Conservation (phyloP, 1,140 invertebrate genomes). For the Drosophila miranda region DNA sequence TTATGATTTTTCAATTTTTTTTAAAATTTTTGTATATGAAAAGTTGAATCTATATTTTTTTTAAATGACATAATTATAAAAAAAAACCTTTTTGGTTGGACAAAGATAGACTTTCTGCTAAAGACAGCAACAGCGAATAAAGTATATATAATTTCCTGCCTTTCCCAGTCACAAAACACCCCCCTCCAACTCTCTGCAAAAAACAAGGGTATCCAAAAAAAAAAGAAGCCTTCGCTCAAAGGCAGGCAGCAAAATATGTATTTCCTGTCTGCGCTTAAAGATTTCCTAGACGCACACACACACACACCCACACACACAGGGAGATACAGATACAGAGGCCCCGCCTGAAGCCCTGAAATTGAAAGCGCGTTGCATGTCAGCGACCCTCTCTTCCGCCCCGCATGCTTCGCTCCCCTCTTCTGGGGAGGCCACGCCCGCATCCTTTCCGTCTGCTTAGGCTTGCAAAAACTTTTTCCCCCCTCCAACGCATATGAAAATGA, state of each 20-base stretch:
- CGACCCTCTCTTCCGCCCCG: conserved; percentile 41
- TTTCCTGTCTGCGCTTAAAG: conserved; percentile 79
- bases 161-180: too few species aligned
- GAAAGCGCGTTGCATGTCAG: conserved; percentile 77
- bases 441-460: conserved; percentile 40
- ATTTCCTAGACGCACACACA: conserved; percentile 67
- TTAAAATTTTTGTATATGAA: too few species aligned
- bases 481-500: conserved; percentile 64
- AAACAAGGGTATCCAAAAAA: too few species aligned
- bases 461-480: conserved; percentile 48
- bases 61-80: too few species aligned
- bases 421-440: conserved; percentile 28
- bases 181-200: too few species aligned
- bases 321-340: not conserved
- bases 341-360: conserved; percentile 60
- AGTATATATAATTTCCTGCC: too few species aligned
- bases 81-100: too few species aligned
- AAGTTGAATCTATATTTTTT: too few species aligned
- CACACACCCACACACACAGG: conserved; percentile 22
- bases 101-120: too few species aligned
- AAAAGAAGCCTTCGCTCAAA: conserved; percentile 1
- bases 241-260: conserved; percentile 47
- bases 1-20: too few species aligned
- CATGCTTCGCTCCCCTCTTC: not conserved
- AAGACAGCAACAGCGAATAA: too few species aligned